Base-by-base conservation (phyloP, 2,797 vertebrate genomes). In the Myoxocephalus aenaeus region DNA sequence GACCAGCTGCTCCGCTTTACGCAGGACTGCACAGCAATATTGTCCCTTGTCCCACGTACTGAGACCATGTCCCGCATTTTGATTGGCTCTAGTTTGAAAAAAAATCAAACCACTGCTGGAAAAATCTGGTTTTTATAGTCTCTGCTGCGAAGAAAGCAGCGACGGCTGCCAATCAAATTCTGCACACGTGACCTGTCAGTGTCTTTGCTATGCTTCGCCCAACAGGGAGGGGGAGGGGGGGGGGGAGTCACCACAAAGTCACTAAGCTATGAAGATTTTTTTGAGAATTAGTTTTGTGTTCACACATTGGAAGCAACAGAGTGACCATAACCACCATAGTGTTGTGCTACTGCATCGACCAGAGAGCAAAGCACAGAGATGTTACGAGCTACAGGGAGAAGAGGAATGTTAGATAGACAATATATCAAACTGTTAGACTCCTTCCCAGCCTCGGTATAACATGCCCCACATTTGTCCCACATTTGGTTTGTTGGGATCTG, bases 401-500 rank as follows among this genome's bases (percentile, higher is more conserved):
- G 36, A 59, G 10, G 20, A 59, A 59, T 13, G 11, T 59, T 59
- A n/a, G 34, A 38, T 13, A 4, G 58, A 38, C 12, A 59, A n/a
- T 34, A 36, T 36, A 36, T 59, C 12, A 36, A n/a, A 38, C 13
- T 59, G 20, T n/a, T 36, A 38, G 20, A 59, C 56, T 36, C 18
- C 29, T 29, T 5, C 11, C 20, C 29, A 58, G 29, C 17, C 20
- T 58, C 18, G 25, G 10, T 34, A 42, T 4, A 36, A 36, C 10
- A 34, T 61, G 58, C 12, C 34, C 32, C 11, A 59, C 32, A 38
- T 61, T 61, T 61, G 12, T 6, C 34, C 32, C 11, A 59, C 32
- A 38, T 61, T 61, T 61, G 12, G 58, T 14, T 38, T 61, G 58
- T 61, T 61, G 20, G 34, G 58, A 22, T 59, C 11, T 38, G 58